Percentiles rank a stretch among this genome's conserved stretches.
Conservation (phyloP, 2,113 vertebrate species). For the Sphyrna mokarran region DNA sequence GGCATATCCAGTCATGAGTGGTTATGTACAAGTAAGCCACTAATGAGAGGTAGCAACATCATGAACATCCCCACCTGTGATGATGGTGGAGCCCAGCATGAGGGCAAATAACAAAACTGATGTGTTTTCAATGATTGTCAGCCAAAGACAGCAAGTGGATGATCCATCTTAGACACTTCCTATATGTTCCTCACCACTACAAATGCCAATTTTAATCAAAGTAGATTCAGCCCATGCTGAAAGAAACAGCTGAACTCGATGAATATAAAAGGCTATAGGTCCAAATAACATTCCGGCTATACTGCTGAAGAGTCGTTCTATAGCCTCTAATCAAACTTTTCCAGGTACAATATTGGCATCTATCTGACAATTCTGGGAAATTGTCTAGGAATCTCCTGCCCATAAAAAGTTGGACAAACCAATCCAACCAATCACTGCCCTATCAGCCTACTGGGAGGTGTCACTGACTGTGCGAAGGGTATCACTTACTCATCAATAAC, state of each 20-base stretch:
- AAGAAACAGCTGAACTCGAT: not conserved
- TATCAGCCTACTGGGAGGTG: not conserved
- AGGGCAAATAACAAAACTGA: too few relatives aligned
- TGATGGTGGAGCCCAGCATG: too few relatives aligned
- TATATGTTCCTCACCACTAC: not conserved
- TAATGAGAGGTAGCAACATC: too few relatives aligned
- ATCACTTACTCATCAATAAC: not conserved
- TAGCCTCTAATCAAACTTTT: not conserved
- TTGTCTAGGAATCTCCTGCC: not conserved
- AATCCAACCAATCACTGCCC: not conserved
- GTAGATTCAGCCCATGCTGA: not conserved
- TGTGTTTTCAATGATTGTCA: not conserved
- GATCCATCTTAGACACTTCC: not conserved
- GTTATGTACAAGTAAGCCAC: too few relatives aligned
- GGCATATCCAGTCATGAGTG: too few relatives aligned
- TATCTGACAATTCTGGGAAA: not conserved
- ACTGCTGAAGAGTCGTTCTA: not conserved
- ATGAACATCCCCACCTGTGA: too few relatives aligned
- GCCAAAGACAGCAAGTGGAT: not conserved
- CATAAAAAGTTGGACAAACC: not conserved
- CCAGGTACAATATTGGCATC: not conserved
- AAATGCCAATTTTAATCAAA: not conserved
- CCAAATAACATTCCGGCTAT: too few relatives aligned
- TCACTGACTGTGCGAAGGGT: not conserved
- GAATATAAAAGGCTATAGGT: not conserved